These are phyloP conservation scores for Pyrochroa serraticornis DNA, from an alignment of 2,888 invertebrate genomes.

Conservation along the genomic window DNA sequence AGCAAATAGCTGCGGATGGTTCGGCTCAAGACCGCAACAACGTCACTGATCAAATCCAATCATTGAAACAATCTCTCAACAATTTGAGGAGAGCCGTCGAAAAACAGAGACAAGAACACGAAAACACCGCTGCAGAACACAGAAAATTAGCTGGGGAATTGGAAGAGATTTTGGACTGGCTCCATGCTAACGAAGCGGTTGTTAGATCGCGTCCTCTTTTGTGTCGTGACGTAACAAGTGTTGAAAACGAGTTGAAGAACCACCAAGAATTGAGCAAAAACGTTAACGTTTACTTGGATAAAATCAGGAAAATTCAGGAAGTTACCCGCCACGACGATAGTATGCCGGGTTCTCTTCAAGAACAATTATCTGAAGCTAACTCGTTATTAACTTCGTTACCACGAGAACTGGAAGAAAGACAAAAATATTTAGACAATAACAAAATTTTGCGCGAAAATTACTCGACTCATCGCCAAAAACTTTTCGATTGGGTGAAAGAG, in stretches of 20 bases:
- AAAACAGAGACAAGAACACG: conserved; percentile 84
- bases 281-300: conserved; percentile 71
- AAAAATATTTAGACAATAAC: conserved; percentile 79
- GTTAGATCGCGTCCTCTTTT: conserved; percentile 84
- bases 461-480: conserved; percentile 74
- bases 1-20: conserved; percentile 90
- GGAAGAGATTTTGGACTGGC: conserved; percentile 81
- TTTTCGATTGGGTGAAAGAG: conserved; percentile 84
- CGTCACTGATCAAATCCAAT: conserved; percentile 86
- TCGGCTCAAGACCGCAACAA: conserved; percentile 85
- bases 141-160: conserved; percentile 82
- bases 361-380: conserved; percentile 85
- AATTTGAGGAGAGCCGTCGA: conserved; percentile 82
- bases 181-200: conserved; percentile 80
- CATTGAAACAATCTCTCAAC: conserved; percentile 82
- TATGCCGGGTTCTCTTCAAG: conserved; percentile 78
- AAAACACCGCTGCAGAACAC: conserved; percentile 86
- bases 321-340: conserved; percentile 76
- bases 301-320: conserved; percentile 68
- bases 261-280: conserved; percentile 73
- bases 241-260: conserved; percentile 79
- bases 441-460: conserved; percentile 79
- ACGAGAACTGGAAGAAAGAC: conserved; percentile 79
- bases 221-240: conserved; percentile 77
- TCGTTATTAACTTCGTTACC: conserved; percentile 80